phyloP scores from a whole-genome alignment of 2,113 vertebrate genomes.

The Pholis gunnellus region DNA sequence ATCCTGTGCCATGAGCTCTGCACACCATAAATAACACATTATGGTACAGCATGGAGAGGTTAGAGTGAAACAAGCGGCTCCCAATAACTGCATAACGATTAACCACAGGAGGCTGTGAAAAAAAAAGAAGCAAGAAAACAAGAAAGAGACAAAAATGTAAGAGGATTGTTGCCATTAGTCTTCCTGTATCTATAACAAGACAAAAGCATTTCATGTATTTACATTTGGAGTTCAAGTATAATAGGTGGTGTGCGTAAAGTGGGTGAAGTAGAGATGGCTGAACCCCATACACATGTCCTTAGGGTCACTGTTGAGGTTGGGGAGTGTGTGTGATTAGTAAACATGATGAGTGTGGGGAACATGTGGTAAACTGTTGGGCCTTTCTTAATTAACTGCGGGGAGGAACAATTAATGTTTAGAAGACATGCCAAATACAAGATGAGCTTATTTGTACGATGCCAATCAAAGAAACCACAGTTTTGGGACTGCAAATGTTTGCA shows the following conservation, averaged over 20 bases:
- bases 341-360: constrained; percentile 64
- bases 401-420: constrained; percentile 69
- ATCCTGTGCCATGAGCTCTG: constrained; percentile 86
- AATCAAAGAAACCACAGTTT: constrained; percentile 57
- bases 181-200: constrained; percentile 11
- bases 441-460: constrained; percentile 49
- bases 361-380: constrained; percentile 69
- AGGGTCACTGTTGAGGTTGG: constrained; percentile 67
- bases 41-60: constrained; percentile 86
- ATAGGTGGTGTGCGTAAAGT: constrained; percentile 32
- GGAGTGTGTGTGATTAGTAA: constrained; percentile 66
- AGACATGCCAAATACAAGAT: constrained; percentile 63
- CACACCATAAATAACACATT: constrained; percentile 87
- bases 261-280: constrained; percentile 30
- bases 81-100: constrained; percentile 83
- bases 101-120: constrained; percentile 43
- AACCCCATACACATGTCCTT: constrained; percentile 56
- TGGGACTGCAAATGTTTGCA: constrained; percentile 23
- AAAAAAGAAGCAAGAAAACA: not conserved
- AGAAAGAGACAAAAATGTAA: not conserved
- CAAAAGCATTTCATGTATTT: not conserved
- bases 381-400: constrained; percentile 74
- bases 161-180: not conserved
- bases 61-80: constrained; percentile 85
- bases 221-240: constrained; percentile 2